Evolutionary conservation across 2,797 vertebrate genomes (phyloP).

Genomic region (Leptatherina wallacei): DNA sequence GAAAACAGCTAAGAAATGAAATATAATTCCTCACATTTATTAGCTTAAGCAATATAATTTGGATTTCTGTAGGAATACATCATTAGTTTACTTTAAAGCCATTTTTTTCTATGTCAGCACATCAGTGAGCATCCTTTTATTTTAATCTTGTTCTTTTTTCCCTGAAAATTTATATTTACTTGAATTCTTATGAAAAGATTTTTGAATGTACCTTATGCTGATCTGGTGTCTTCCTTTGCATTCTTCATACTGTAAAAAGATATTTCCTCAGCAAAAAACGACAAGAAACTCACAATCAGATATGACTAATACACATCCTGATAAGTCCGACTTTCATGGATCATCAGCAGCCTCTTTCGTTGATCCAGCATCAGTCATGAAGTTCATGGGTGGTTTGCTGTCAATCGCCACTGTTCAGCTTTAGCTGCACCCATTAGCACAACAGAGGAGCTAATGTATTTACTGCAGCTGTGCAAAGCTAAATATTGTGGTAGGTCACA

Average conservation of each 20-base stretch:
- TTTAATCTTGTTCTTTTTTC: background rate
- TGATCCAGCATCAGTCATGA: slow-evolving; percentile 72
- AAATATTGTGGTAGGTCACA: background rate
- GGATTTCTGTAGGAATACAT: background rate
- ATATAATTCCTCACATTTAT: background rate
- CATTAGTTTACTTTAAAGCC: background rate
- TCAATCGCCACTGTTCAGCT: slow-evolving; percentile 61
- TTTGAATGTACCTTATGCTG: background rate
- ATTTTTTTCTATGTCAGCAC: background rate
- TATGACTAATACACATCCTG: slow-evolving; percentile 47
- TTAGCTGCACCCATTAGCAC: slow-evolving; percentile 47
- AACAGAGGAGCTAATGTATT: slow-evolving; percentile 19
- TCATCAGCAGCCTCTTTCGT: slow-evolving; percentile 69
- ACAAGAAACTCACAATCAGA: slow-evolving; percentile 28
- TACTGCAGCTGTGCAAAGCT: slow-evolving; percentile 6
- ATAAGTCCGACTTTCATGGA: slow-evolving; percentile 75
- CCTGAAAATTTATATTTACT: background rate
- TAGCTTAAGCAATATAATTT: background rate
- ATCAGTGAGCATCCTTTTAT: background rate
- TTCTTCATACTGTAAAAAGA: background rate
- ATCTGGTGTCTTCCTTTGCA: background rate
- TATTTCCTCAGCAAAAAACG: slow-evolving; percentile 13
- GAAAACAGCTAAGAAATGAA: background rate
- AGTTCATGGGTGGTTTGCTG: slow-evolving; percentile 72
- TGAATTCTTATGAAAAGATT: background rate